Percentiles rank a stretch among this genome's conserved stretches.
Conservation (phyloP, 2,888 invertebrate genomes). For the Fragum whitleyi region DNA sequence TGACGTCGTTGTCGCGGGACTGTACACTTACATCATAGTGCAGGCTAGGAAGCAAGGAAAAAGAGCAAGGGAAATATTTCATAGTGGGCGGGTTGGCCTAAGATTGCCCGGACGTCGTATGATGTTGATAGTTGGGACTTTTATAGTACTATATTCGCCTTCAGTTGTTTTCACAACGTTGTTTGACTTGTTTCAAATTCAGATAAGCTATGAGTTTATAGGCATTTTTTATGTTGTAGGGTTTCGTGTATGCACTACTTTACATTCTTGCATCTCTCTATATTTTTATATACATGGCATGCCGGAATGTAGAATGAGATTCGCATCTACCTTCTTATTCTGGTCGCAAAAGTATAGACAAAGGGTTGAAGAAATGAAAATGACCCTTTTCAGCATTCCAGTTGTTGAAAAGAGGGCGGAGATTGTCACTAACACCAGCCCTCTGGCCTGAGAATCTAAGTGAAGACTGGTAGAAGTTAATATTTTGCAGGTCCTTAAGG, state of each 20-base stretch:
- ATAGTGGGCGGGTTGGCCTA: no score
- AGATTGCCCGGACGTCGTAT: conserved; percentile 8
- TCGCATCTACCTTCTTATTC: not conserved
- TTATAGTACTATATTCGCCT: not conserved
- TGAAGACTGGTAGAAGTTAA: no score
- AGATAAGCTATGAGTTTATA: not conserved
- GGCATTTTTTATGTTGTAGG: not conserved
- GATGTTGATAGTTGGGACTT: not conserved
- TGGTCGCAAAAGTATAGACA: conserved; percentile 8
- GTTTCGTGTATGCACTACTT: not conserved
- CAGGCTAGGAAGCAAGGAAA: not conserved
- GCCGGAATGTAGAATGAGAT: conserved; percentile 16
- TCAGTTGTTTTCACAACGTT: not conserved
- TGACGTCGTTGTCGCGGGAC: not conserved
- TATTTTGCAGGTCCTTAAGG: no score
- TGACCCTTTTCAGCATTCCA: not conserved
- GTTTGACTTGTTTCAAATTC: no score
- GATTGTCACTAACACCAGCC: no score
- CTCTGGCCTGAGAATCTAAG: no score
- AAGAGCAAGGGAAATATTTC: not conserved
- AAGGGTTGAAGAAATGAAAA: no score
- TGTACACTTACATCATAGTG: not conserved
- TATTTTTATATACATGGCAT: conserved; percentile 11
- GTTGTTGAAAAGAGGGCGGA: not conserved
- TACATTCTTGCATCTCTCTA: conserved; percentile 6